phyloP scores from a whole-genome alignment of 2,888 invertebrate genomes.

The Cerastis rubricosa region DNA sequence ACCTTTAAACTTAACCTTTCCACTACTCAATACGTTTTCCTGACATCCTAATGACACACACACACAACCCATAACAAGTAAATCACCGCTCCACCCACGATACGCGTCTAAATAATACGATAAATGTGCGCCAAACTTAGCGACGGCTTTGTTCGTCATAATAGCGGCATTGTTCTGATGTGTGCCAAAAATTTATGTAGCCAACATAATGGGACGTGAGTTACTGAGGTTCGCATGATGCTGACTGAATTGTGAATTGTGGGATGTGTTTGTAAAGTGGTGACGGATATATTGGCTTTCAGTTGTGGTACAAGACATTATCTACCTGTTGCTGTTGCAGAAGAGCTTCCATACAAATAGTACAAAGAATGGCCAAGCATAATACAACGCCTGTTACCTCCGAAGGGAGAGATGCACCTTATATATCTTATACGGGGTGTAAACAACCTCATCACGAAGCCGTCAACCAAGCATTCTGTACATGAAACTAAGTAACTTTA shows the following conservation, averaged over 20 bases:
- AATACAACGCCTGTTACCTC: too few species aligned
- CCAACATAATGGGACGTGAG: constrained; percentile 57
- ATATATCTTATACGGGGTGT: too few species aligned
- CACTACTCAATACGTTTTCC: constrained; percentile 4
- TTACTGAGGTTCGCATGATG: constrained; percentile 40
- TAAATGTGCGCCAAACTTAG: constrained; percentile 53
- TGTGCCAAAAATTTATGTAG: constrained; percentile 65
- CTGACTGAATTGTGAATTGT: constrained; percentile 47
- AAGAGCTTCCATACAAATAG: neutral
- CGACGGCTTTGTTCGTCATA: constrained; percentile 58
- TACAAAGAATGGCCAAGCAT: neutral
- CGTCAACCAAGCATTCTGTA: too few species aligned
- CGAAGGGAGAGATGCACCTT: too few species aligned
- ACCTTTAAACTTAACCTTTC: neutral
- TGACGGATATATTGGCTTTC: constrained; percentile 26
- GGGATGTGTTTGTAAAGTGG: constrained; percentile 16
- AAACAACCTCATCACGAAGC: too few species aligned
- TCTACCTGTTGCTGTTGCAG: neutral
- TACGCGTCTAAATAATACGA: constrained; percentile 41
- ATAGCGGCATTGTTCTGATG: constrained; percentile 61
- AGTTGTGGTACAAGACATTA: too few species aligned
- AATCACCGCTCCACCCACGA: constrained; percentile 45
- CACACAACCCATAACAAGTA: constrained; percentile 42
- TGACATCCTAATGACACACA: constrained; percentile 28
- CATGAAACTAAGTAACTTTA: too few species aligned